A percentile compares a stretch with the other conserved stretches of the same genome.
These are phyloP conservation scores for Cantharis rufa DNA, from an alignment of 2,888 invertebrate genomes.

Conservation along the genomic window DNA sequence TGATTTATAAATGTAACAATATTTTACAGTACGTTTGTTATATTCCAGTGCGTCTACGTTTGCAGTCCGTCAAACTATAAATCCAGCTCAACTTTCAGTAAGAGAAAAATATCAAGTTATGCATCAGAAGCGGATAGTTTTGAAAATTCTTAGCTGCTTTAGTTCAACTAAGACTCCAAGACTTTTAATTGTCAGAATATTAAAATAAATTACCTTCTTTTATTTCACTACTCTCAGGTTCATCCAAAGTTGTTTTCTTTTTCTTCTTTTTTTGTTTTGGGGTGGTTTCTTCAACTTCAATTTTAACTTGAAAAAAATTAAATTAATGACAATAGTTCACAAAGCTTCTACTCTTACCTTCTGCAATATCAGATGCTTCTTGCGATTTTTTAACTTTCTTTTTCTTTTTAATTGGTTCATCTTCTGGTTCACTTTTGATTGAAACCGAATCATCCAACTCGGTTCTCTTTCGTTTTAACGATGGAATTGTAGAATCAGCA, in stretches of 20 bases:
- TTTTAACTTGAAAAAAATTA: not conserved
- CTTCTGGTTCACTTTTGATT: not conserved
- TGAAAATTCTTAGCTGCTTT: too few species aligned
- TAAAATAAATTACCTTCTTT: not conserved
- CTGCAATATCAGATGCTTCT: not conserved
- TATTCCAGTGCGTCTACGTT: too few species aligned
- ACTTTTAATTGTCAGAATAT: too few species aligned
- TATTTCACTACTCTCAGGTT: not conserved
- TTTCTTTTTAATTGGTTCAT: not conserved
- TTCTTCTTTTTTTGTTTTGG: not conserved
- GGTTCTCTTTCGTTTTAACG: slow-evolving; percentile 61
- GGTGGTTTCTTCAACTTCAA: not conserved
- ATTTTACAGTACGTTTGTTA: too few species aligned
- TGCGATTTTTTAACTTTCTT: not conserved
- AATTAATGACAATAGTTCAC: not conserved
- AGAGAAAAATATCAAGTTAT: too few species aligned
- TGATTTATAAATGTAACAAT: too few species aligned
- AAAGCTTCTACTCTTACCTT: not conserved
- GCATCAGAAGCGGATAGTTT: too few species aligned
- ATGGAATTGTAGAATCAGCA: slow-evolving; percentile 80
- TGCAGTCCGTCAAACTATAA: too few species aligned
- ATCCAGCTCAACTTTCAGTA: too few species aligned
- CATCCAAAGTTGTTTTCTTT: not conserved
- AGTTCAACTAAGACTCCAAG: too few species aligned
- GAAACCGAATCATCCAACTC: slow-evolving; percentile 40